Conservation (phyloP, 2,888 invertebrate species). For the Drosophila crucigera region DNA sequence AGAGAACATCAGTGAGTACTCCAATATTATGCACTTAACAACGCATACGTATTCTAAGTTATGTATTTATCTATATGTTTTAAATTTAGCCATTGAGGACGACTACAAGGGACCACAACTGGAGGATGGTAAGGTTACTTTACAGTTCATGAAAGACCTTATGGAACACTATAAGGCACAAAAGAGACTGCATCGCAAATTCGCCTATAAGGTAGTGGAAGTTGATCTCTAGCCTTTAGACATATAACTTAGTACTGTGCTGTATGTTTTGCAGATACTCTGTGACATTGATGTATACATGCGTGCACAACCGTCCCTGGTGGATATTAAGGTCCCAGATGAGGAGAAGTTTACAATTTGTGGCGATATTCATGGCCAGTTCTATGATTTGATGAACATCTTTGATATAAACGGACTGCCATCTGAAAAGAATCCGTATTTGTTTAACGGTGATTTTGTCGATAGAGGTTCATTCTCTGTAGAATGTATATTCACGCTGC, state of each 20-base stretch:
- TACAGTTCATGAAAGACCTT: slow-evolving; percentile 94
- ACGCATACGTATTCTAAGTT: neutral
- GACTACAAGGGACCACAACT: slow-evolving; percentile 96
- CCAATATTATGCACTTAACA: neutral
- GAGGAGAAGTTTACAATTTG: slow-evolving; percentile 98
- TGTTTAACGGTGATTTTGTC: slow-evolving; percentile 99
- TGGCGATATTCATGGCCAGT: slow-evolving; percentile 99
- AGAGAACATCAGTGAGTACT: slow-evolving; percentile 92
- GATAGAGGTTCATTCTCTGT: slow-evolving; percentile 99
- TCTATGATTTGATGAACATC: slow-evolving; percentile 98
- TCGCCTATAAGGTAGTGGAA: slow-evolving; percentile 94
- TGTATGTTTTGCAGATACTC: slow-evolving; percentile 89
- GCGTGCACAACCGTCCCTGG: slow-evolving; percentile 93
- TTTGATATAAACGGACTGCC: slow-evolving; percentile 98
- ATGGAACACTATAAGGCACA: slow-evolving; percentile 96
- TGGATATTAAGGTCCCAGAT: slow-evolving; percentile 95
- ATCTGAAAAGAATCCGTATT: slow-evolving; percentile 96
- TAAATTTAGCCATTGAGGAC: slow-evolving; percentile 93
- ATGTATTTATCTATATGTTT: neutral
- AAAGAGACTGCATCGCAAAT: slow-evolving; percentile 97
- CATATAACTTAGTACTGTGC: neutral
- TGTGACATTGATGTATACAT: slow-evolving; percentile 95
- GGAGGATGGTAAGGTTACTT: slow-evolving; percentile 94
- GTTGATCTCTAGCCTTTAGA: neutral
- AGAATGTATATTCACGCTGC: slow-evolving; percentile 98